Percentiles rank a stretch among this genome's conserved stretches.
phyloP scores from a whole-genome alignment of 2,797 vertebrate genomes.

The Phylloscopus collybita region DNA sequence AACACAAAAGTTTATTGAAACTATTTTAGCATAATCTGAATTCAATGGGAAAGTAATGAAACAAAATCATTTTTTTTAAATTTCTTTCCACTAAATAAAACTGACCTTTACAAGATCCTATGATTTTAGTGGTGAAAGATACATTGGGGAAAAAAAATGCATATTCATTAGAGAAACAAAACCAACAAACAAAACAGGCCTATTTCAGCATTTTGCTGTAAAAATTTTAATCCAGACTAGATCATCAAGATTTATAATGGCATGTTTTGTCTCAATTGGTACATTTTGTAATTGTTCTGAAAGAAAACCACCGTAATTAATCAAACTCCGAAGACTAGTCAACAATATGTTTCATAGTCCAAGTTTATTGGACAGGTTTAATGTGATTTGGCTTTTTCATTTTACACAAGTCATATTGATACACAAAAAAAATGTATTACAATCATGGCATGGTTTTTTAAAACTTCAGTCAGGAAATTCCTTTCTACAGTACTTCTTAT shows the following conservation, averaged over 20 bases:
- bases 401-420: neutral
- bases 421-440: neutral
- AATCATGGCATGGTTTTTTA: neutral
- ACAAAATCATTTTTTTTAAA: neutral
- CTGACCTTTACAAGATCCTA: neutral
- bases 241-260: neutral
- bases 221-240: neutral
- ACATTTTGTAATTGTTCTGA: neutral
- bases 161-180: neutral
- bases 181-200: accelerated
- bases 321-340: neutral
- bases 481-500: neutral
- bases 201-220: neutral
- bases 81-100: neutral
- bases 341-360: neutral
- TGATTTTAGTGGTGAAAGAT: neutral
- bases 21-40: neutral
- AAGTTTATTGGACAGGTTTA: neutral
- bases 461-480: neutral
- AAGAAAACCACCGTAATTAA: neutral
- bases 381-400: neutral
- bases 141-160: neutral
- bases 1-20: neutral
- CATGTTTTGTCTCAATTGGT: neutral
- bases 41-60: neutral